Evolutionary conservation across 2,797 vertebrate genomes (phyloP), one percentile per base, ranked within the genome.

Genomic region (Smutsia temminckii): DNA sequence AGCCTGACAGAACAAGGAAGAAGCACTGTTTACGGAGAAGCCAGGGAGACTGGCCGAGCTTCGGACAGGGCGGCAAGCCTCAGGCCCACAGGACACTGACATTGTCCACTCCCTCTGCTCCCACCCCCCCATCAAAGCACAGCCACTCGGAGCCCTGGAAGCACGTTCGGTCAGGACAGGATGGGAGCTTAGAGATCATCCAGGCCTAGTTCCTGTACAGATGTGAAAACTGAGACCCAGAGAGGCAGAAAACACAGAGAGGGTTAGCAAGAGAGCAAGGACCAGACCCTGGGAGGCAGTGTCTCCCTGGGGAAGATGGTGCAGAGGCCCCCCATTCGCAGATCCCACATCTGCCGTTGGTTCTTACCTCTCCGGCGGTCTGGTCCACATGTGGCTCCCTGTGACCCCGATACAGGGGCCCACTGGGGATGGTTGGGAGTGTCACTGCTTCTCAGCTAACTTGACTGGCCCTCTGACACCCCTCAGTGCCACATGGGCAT

Each of bases 341-440:
- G 53, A 42, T 14, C 66, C 83, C 14, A 1, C 8, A 10, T 68
- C 83, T 78, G 51, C 21, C 40, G 8, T 51, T 74, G 46, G 61
- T 53, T 51, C 96, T 97, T 96, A 97, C 97, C 96, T 97, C 72
- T 93, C 63, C 49, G 3, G 85, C 32, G 61, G 63, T 90, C 94
- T 81, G 91, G 95, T 83, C 92, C 91, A 95, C 86, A 79, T 59
- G 80, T 55, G 89, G 80, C 40, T 97, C 89, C 94, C 81, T 49
- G 81, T 17, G 69, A 93, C 51, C 84, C 59, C 40, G 85, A 86
- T 29, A 68, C 13, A 55, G 86, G 81, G 72, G 29, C 69, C 57
- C 69, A 20, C 79, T 27, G 92, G 89, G 92, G 71, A 79, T 53
- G 85, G 94, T 59, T 53, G 79, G 88, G 90, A 92, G 89, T 7